A percentile compares a stretch with the other conserved stretches of the same genome.
Evolutionary conservation across 2,797 vertebrate species (phyloP).

Genomic region (Pseudocheirus occidentalis): DNA sequence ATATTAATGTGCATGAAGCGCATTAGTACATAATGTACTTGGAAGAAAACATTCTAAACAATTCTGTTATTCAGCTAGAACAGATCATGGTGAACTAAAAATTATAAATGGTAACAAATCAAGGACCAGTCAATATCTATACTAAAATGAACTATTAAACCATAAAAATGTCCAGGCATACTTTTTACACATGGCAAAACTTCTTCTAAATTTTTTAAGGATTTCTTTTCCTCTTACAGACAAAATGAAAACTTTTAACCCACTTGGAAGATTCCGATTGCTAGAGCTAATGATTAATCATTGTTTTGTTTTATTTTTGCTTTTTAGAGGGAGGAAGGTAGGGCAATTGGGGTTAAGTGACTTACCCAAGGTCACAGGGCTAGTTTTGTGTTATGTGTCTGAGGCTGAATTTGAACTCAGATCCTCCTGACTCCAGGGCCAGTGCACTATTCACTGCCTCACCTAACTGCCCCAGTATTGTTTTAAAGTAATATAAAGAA

Average conservation of each 20-base stretch:
- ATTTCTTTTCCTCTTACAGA: background rate
- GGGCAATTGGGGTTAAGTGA: too few species aligned
- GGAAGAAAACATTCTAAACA: conserved; percentile 24
- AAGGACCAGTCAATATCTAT: conserved; percentile 17
- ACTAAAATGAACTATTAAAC: conserved; percentile 46
- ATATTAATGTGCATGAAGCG: background rate
- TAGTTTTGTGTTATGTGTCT: too few species aligned
- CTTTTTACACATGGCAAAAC: conserved; percentile 12
- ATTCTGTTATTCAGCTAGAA: conserved; percentile 1
- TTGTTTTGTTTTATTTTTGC: conserved; percentile 37
- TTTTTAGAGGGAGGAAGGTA: too few species aligned
- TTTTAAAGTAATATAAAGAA: conserved; percentile 45
- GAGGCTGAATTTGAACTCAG: too few species aligned
- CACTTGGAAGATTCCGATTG: conserved; percentile 47
- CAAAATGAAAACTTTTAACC: conserved; percentile 2
- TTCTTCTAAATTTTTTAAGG: background rate
- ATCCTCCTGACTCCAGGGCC: too few species aligned
- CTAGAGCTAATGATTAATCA: background rate
- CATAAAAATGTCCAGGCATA: background rate
- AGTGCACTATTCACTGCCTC: too few species aligned
- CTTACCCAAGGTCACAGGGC: too few species aligned
- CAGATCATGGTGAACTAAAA: conserved; percentile 9
- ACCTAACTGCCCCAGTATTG: background rate
- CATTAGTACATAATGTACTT: conserved; percentile 21
- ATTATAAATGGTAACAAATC: conserved; percentile 14